Evolutionary conservation across 2,113 vertebrate genomes (phyloP).

Genomic region (Phocoena sinus): DNA sequence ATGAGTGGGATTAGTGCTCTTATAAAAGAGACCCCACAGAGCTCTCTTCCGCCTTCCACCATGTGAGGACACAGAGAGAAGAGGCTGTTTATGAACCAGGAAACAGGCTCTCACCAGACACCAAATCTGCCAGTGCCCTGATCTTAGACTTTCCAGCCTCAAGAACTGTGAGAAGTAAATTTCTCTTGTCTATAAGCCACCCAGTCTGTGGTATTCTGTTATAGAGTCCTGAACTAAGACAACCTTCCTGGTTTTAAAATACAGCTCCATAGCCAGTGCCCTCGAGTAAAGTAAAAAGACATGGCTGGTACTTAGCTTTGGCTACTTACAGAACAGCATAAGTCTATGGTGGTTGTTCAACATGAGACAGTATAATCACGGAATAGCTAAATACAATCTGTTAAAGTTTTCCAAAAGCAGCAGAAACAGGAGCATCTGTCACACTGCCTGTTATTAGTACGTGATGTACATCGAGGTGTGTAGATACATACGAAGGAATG

Average conservation of each 20-base stretch:
- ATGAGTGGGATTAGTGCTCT: neutral
- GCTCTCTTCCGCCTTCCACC: no score
- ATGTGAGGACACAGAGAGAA: neutral
- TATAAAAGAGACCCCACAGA: neutral
- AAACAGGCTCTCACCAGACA: neutral
- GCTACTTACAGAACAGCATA: neutral
- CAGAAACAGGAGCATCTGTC: conserved; percentile 52
- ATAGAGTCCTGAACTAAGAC: neutral
- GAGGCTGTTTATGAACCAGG: neutral
- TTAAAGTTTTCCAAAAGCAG: neutral
- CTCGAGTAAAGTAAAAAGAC: neutral
- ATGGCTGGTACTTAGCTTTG: neutral
- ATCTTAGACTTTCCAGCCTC: neutral
- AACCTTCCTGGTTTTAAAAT: neutral
- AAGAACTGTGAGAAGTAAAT: neutral
- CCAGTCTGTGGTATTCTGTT: neutral
- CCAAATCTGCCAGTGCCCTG: neutral
- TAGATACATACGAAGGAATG: conserved; percentile 2
- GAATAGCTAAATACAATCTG: conserved; percentile 40
- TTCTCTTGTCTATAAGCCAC: neutral
- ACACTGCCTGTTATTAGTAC: conserved; percentile 45
- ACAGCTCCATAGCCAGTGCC: rapidly evolving
- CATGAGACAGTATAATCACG: neutral
- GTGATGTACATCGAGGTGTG: neutral
- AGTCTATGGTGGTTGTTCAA: neutral